Evolutionary conservation across 2,888 invertebrate species (phyloP), one percentile per base, ranked within the genome.

Genomic region (Serripes groenlandicus): DNA sequence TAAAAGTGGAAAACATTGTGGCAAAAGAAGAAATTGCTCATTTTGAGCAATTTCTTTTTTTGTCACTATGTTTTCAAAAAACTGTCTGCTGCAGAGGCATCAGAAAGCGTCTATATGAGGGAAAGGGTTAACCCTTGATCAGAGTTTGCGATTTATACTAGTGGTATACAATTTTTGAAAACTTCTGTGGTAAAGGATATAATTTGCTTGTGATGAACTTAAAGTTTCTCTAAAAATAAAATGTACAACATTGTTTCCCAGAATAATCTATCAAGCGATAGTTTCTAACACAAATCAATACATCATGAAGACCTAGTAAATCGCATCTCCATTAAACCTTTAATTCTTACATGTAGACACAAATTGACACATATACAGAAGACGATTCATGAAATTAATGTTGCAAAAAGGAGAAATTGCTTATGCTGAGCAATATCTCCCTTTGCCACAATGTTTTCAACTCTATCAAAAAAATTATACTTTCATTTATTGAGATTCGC

Each of bases 101-200:
- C 11, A 56, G n/a, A 56, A n/a, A 5, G 5, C 9, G 56, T 9
- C 5, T 7, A 15, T 56, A n/a, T 56, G 9, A 7, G 23, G 56
- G 18, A 56, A 56, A 56, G 56, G 56, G 56, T 56, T n/a, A n/a
- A 56, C n/a, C 9, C n/a, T n/a, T n/a, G n/a, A n/a, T n/a, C n/a
- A n/a, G n/a, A n/a, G n/a, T n/a, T n/a, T n/a, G n/a, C n/a, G n/a
- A n/a, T n/a, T n/a, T n/a, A n/a, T 7, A 15, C 56, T 23, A 15
- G 23, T 5, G 18, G 18, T 56, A 56, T 9, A 56, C 5, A n/a
- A n/a, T n/a, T 7, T 42, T 56, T n/a, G 56, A 23, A 18, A 56
- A 56, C n/a, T 56, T 56, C n/a, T n/a, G 9, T 15, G 56, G 5
- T 15, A 56, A 56, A n/a, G 18, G 56, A 56, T 9, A 56, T 7